Conservation (phyloP, 2,113 vertebrate species). For the Hippocampus comes region DNA sequence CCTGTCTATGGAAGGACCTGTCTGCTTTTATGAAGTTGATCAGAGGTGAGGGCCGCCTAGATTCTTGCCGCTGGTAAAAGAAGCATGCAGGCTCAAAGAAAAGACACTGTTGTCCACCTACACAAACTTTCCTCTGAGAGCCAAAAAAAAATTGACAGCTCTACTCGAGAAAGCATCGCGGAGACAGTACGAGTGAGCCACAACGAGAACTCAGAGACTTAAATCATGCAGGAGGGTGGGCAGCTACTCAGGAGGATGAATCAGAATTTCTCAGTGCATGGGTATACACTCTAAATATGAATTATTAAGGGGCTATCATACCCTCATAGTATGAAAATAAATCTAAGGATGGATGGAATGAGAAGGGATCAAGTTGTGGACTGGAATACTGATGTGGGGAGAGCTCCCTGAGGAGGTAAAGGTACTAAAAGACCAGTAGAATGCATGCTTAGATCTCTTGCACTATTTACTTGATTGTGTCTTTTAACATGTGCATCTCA, state of each 20-base stretch:
- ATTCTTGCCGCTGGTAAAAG: conserved; percentile 62
- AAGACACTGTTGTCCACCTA: conserved; percentile 46
- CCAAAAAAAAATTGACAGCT: conserved; percentile 55
- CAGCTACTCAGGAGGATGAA: conserved; percentile 76
- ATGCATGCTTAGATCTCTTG: conserved; percentile 41
- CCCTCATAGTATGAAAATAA: conserved; percentile 79
- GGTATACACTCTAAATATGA: conserved; percentile 79
- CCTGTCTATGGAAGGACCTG: not conserved
- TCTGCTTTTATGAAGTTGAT: conserved; percentile 24
- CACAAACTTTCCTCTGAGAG: conserved; percentile 62
- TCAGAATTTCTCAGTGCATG: conserved; percentile 80
- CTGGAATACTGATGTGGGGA: conserved; percentile 63
- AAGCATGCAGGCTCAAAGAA: conserved; percentile 60
- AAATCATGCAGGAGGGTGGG: conserved; percentile 77
- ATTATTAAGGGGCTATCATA: conserved; percentile 80
- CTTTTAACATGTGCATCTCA: conserved; percentile 54
- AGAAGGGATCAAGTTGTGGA: conserved; percentile 55
- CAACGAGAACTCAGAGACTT: conserved; percentile 58
- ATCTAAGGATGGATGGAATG: conserved; percentile 67
- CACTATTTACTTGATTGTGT: conserved; percentile 35
- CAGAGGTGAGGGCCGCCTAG: conserved; percentile 27
- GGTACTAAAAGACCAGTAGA: conserved; percentile 54
- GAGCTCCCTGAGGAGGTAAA: conserved; percentile 56
- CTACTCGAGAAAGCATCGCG: conserved; percentile 62
- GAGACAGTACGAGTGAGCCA: conserved; percentile 54